Base-by-base conservation (phyloP, 2,113 vertebrate species). In the Sander lucioperca region DNA sequence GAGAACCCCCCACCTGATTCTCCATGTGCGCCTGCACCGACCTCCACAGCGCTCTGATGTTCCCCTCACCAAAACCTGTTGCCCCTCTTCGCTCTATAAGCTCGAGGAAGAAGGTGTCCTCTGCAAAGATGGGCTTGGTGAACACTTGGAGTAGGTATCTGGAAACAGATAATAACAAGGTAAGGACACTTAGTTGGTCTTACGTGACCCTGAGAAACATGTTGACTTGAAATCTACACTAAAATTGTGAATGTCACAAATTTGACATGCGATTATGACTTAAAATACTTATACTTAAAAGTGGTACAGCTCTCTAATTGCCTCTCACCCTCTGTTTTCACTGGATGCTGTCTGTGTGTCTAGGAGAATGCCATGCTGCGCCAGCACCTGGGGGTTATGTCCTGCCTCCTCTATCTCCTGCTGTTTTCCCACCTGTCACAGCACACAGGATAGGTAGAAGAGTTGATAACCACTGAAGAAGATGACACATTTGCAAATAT, bases 81-180 rank as follows among this genome's bases (percentile, higher is more conserved):
- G 97, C 97, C 16, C 97, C 97, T 45, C 90, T 92, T 1, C 98
- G 95, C 88, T 99, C 95, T 45, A 99, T 99, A 69, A 99, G 94
- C 94, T 99, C 98, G 65, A 99, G 91, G 91, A 98, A 99, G 91
- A 99, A 97, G 0, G 98, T 99, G 73, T 97, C 96, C 88, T 99
- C 96, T 0, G 89, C 79, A 47, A 99, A 99, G 74, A 99, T 87
- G 68, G 97, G 97, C 83, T 96, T 96, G 36, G 97, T 97, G 79
- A 99, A 99, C 66, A 99, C 95, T 92, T 99, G 98, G 79, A 99
- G 96, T 56, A 99, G 92, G 84, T 96, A 95, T 56, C 94, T 96
- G 72, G 39, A 77, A 79, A 58, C 5, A 75, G 2, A 51, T 0
- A 1, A 58, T 2, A 33, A 53, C 5, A 50, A 33, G n/a, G 51